A percentile compares a stretch with the other conserved stretches of the same genome.
Conservation (phyloP, 1,140 invertebrate genomes). For the Rhynchophorus ferrugineus region DNA sequence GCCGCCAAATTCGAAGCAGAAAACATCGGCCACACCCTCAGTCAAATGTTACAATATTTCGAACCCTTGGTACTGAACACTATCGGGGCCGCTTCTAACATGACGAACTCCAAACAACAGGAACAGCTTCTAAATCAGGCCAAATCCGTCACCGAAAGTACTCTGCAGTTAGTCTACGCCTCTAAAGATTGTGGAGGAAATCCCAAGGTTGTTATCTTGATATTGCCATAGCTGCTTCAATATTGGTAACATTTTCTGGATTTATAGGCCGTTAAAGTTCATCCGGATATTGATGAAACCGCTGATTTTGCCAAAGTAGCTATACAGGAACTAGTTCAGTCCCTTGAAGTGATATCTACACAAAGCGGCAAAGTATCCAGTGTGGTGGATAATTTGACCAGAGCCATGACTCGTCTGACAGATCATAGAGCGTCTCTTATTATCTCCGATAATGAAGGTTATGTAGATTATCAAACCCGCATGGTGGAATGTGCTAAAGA, state of each 20-base stretch:
- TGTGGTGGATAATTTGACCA: constrained; percentile 82
- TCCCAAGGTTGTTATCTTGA: constrained; percentile 54
- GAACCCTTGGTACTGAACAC: constrained; percentile 77
- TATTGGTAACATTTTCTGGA: too few species aligned
- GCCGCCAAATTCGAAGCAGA: constrained; percentile 89
- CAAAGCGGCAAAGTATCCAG: constrained; percentile 79
- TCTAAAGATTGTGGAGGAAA: constrained; percentile 91
- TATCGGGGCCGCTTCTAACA: constrained; percentile 83
- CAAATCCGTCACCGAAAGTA: constrained; percentile 89
- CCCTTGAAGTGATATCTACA: constrained; percentile 76
- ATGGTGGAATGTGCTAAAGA: constrained; percentile 94
- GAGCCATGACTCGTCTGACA: constrained; percentile 74
- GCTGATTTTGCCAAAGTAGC: constrained; percentile 71
- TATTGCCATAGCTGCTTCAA: too few species aligned
- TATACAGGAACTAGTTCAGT: constrained; percentile 71
- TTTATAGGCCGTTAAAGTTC: constrained; percentile 62
- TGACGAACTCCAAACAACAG: constrained; percentile 84
- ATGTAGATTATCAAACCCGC: constrained; percentile 94
- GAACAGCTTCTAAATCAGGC: constrained; percentile 83
- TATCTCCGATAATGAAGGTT: constrained; percentile 52
- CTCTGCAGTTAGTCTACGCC: constrained; percentile 75
- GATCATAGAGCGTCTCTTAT: constrained; percentile 55
- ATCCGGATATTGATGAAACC: constrained; percentile 77
- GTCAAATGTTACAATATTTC: constrained; percentile 73
- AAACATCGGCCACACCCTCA: constrained; percentile 82